These are phyloP conservation scores for Zhengitettix transpicula DNA, from an alignment of 2,888 invertebrate genomes.

Conservation along the genomic window DNA sequence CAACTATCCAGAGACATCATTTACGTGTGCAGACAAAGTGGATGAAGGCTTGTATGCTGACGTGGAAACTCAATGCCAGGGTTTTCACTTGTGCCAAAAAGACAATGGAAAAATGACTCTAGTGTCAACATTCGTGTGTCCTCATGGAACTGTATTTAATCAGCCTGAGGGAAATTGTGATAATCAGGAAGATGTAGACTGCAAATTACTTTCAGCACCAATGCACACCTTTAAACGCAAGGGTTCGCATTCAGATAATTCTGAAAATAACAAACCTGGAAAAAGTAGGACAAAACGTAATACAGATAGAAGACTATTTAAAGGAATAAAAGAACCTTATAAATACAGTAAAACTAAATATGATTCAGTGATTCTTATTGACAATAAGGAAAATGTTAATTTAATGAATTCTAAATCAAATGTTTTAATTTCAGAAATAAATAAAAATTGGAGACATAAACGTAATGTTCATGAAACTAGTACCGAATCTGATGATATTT, in stretches of 20 bases:
- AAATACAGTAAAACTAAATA: too few relatives aligned
- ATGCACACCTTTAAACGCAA: slow-evolving; percentile 1
- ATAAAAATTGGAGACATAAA: not conserved
- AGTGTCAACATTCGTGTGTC: slow-evolving; percentile 6
- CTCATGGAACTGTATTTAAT: slow-evolving; percentile 6
- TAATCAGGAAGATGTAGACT: slow-evolving; percentile 3
- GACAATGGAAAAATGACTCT: not conserved
- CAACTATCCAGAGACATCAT: slow-evolving; percentile 1
- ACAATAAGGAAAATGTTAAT: too few relatives aligned
- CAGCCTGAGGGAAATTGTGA: slow-evolving; percentile 5
- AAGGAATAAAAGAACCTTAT: too few relatives aligned
- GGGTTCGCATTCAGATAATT: not conserved
- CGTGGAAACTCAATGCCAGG: slow-evolving; percentile 5
- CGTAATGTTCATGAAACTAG: not conserved
- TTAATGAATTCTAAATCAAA: not conserved
- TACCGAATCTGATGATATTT: not conserved
- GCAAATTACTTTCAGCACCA: slow-evolving; percentile 4
- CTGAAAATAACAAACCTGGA: not conserved
- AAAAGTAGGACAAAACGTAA: not conserved
- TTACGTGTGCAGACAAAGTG: slow-evolving; percentile 1
- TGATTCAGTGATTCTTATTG: too few relatives aligned
- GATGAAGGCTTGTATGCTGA: slow-evolving; percentile 7
- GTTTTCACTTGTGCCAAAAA: slow-evolving; percentile 5
- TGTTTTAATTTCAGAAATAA: not conserved
- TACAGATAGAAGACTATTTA: too few relatives aligned